Percentiles rank a stretch among this genome's conserved stretches.
These are phyloP conservation scores for Leptopterna dolabrata DNA, from an alignment of 2,888 invertebrate genomes.

Conservation along the genomic window DNA sequence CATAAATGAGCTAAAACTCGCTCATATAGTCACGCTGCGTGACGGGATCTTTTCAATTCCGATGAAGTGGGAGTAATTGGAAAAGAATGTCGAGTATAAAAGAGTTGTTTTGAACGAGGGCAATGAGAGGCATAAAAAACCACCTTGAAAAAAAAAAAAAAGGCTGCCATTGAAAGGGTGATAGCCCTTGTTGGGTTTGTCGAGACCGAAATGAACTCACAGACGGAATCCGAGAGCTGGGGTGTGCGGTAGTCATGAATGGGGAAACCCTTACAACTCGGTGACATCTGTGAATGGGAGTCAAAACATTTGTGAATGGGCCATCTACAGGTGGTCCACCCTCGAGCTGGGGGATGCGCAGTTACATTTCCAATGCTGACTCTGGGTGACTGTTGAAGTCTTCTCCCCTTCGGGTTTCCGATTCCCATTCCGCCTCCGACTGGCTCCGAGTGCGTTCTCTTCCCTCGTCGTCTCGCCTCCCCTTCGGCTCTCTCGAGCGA, in stretches of 20 bases:
- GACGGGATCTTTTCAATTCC: no score
- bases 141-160: no score
- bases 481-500: neutral
- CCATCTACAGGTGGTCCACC: constrained; percentile 45
- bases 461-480: neutral
- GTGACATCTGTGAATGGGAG: constrained; percentile 54
- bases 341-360: constrained; percentile 54
- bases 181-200: neutral
- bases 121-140: no score
- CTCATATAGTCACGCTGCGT: no score
- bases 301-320: constrained; percentile 43
- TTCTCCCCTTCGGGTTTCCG: neutral
- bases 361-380: constrained; percentile 57
- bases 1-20: no score
- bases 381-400: neutral
- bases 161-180: neutral
- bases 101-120: no score
- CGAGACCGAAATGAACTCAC: neutral
- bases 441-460: constrained; percentile 22
- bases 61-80: no score
- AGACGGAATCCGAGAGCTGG: neutral
- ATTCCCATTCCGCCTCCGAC: constrained; percentile 53
- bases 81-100: no score
- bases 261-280: constrained; percentile 17
- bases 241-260: constrained; percentile 20